These are phyloP conservation scores for Lagodon rhomboides DNA, from an alignment of 2,797 vertebrate genomes.

Conservation along the genomic window DNA sequence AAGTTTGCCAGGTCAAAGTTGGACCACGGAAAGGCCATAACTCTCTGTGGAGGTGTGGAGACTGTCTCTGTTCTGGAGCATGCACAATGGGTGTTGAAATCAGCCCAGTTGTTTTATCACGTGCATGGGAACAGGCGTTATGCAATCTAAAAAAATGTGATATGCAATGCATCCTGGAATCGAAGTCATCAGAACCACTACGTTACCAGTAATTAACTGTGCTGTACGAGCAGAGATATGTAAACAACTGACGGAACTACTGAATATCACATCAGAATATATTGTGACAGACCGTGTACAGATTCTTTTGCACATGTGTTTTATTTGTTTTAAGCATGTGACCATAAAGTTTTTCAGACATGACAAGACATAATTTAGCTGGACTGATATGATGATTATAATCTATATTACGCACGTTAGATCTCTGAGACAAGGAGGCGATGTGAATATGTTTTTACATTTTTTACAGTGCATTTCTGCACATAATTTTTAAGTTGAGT, in stretches of 20 bases:
- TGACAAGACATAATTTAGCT: neutral
- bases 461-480: too few species aligned
- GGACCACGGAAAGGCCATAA: conserved; percentile 41
- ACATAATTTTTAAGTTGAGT: too few species aligned
- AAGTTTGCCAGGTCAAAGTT: conserved; percentile 65
- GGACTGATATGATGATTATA: conserved; percentile 1
- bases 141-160: conserved; percentile 25
- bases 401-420: neutral
- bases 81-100: conserved; percentile 51
- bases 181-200: conserved; percentile 10
- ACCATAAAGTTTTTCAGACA: neutral
- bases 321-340: neutral
- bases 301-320: conserved; percentile 1
- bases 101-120: conserved; percentile 37
- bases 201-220: neutral
- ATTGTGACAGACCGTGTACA: conserved; percentile 1
- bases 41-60: conserved; percentile 36
- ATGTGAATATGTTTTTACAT: neutral
- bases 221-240: neutral
- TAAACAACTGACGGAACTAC: neutral
- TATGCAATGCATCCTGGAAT: conserved; percentile 24
- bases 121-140: conserved; percentile 22
- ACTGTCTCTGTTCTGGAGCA: conserved; percentile 28
- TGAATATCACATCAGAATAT: neutral
- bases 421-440: too few species aligned